A percentile compares a stretch with the other conserved stretches of the same genome.
Evolutionary conservation across 1,140 invertebrate species (phyloP).

Genomic region (Scylla paramamosain): DNA sequence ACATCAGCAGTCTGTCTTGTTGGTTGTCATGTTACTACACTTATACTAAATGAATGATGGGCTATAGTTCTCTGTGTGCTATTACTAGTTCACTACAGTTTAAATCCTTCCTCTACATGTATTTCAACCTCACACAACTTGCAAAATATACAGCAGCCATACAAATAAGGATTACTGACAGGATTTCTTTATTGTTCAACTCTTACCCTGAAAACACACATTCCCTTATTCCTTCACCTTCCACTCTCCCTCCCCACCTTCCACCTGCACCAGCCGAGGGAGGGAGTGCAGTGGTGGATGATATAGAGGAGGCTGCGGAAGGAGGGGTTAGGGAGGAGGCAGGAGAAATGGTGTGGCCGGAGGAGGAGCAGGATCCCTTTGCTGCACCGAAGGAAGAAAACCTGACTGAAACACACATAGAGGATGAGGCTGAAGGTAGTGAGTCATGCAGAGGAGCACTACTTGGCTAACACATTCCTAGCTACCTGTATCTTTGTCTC

Average conservation of each 20-base stretch:
- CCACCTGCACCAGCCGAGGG: neutral
- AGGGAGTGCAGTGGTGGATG: neutral
- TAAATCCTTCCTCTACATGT: too few relatives aligned
- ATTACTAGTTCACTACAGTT: too few relatives aligned
- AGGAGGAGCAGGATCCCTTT: slow-evolving; percentile 23
- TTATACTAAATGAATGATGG: too few relatives aligned
- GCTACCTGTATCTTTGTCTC: neutral
- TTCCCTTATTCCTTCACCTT: neutral
- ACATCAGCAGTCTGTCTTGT: too few relatives aligned
- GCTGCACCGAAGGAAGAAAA: slow-evolving; percentile 25
- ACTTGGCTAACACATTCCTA: neutral
- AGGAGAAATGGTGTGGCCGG: slow-evolving; percentile 30
- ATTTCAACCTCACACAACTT: too few relatives aligned
- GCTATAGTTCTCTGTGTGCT: too few relatives aligned
- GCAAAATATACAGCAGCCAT: too few relatives aligned
- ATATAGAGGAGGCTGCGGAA: neutral
- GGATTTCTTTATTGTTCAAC: too few relatives aligned
- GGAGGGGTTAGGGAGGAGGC: slow-evolving; percentile 1
- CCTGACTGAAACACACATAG: neutral
- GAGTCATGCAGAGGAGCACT: neutral
- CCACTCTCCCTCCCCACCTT: neutral
- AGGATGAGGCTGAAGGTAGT: slow-evolving; percentile 55
- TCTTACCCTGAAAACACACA: neutral
- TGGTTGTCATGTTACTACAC: too few relatives aligned
- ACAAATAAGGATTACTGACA: too few relatives aligned